These are phyloP conservation scores for Ptychodera flava DNA, from an alignment of 35 echinoderm and acorn worm genomes.

Conservation along the genomic window DNA sequence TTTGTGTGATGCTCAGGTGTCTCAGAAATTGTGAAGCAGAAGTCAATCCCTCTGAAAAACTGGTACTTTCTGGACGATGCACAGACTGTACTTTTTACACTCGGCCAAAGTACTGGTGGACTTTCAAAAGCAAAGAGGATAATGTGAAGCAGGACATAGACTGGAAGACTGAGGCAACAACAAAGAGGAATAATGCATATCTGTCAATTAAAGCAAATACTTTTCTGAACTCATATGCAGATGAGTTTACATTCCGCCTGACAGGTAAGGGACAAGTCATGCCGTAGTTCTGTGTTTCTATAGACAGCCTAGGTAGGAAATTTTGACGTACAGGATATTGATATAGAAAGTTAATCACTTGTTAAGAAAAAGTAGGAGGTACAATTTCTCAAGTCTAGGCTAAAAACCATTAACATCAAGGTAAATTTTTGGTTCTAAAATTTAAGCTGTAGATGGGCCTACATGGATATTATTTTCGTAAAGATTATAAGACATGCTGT, in stretches of 20 bases:
- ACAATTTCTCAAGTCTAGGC: not conserved
- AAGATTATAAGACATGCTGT: too few species aligned
- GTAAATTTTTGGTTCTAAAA: not conserved
- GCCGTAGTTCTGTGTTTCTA: not conserved
- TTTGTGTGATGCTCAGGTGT: too few species aligned
- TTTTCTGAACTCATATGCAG: conserved; percentile 12
- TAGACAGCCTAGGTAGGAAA: not conserved
- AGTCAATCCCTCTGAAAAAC: conserved; percentile 72
- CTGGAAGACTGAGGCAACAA: conserved; percentile 66
- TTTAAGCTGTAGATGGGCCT: too few species aligned
- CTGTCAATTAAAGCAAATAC: conserved; percentile 32
- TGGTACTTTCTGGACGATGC: conserved; percentile 64
- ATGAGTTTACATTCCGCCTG: conserved; percentile 42
- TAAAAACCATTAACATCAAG: not conserved
- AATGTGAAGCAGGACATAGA: conserved; percentile 19
- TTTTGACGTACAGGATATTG: too few species aligned
- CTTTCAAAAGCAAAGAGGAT: not conserved
- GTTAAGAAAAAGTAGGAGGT: not conserved
- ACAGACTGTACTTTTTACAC: conserved; percentile 63
- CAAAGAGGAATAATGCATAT: conserved; percentile 46
- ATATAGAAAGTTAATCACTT: not conserved
- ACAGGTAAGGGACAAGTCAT: conserved; percentile 24
- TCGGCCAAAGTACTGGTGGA: conserved; percentile 44
- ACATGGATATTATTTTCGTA: too few species aligned
- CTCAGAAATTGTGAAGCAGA: conserved; percentile 58